phyloP scores from a whole-genome alignment of 2,888 invertebrate species.

The Nephrocerus scutellatus region DNA sequence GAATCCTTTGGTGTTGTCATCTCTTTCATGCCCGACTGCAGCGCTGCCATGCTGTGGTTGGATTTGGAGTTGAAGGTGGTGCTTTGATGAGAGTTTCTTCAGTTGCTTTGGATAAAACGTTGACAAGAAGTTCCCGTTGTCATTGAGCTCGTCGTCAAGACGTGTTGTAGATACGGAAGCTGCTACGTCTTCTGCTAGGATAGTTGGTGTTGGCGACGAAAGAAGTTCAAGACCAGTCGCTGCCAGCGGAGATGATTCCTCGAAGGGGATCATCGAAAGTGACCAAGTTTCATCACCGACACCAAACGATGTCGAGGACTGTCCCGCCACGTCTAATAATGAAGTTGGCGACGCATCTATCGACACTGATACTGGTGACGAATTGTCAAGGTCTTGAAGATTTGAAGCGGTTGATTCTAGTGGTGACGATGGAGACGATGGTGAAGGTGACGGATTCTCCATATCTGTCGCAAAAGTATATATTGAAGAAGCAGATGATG shows the following conservation, averaged over 20 bases:
- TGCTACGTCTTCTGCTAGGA: conserved; percentile 14
- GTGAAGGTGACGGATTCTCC: conserved; percentile 5
- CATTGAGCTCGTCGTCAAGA: conserved; percentile 1
- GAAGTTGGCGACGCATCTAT: neutral
- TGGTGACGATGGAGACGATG: conserved; percentile 6
- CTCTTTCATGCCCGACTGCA: no score
- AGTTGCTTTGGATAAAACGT: neutral
- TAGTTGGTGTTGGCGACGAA: conserved; percentile 28
- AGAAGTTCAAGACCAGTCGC: conserved; percentile 27
- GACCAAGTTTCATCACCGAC: no score
- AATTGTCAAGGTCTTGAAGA: neutral
- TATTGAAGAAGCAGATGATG: conserved; percentile 10
- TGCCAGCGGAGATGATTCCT: no score
- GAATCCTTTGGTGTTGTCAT: conserved; percentile 10
- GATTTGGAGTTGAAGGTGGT: neutral
- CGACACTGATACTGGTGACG: conserved; percentile 9
- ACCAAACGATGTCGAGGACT: no score
- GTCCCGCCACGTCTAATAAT: no score
- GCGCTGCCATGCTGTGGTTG: no score
- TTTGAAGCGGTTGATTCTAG: conserved; percentile 7
- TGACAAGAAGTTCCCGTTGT: neutral
- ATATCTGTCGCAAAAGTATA: conserved; percentile 8
- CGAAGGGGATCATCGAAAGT: no score
- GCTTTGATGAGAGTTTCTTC: neutral
- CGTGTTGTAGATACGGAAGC: neutral